Evolutionary conservation across 2,888 invertebrate genomes (phyloP), one percentile per base, ranked within the genome.

Genomic region (Drosophila nigritarsus): DNA sequence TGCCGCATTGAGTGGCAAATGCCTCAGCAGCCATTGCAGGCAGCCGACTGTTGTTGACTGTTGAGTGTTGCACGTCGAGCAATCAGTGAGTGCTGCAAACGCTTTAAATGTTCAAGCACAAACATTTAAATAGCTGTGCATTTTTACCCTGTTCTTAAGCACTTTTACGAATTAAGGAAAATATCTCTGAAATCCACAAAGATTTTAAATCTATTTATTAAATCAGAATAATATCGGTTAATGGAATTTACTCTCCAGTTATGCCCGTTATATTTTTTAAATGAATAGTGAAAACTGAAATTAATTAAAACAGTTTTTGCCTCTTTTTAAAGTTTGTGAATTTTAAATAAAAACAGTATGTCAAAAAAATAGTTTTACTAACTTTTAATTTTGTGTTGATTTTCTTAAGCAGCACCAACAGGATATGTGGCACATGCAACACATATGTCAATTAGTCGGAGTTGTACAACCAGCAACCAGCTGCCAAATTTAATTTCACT

Each of bases 401-500:
- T 74, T 69, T 66, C 62, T 69, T 62, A 59, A 51, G 61, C 50
- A 50, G 65, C 58, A 38, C 40, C 40, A 56, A 11, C 40, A 42
- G 38, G 55, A 36, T 56, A 61, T 45, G 24, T 65, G 64, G 42
- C 67, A 75, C 73, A 78, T 73, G 87, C 90, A 83, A 75, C 90
- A 74, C 87, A 88, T 78, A 87, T 90, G 86, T 83, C 86, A 86
- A 86, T 86, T 86, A 86, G 87, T 87, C 83, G 66, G 63, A 55
- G 70, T 67, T 70, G 56, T 67, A 68, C 71, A 72, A 73, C 67
- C 73, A 77, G 63, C 87, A 90, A 87, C 74, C 69, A 74, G 89
- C 87, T 89, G 86, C 82, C 89, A 86, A 89, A 89, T 90, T 90
- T 83, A 90, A 90, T 89, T 86, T 83, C 67, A 42, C 61, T 38